Evolutionary conservation across 2,888 invertebrate species (phyloP).

Genomic region (Linhomoeus sp.): DNA sequence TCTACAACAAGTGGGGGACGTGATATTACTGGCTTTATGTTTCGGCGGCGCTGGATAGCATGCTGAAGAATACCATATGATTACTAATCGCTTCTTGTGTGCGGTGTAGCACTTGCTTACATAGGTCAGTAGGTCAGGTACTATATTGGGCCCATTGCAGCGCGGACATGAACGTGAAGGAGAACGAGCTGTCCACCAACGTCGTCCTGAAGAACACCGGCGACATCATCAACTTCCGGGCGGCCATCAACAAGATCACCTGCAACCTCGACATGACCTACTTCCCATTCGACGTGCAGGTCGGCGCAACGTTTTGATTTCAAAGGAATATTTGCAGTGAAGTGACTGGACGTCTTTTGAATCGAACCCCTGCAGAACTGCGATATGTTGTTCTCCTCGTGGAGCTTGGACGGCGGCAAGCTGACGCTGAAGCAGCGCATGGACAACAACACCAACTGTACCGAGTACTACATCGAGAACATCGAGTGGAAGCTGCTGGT

Average conservation of each 20-base stretch:
- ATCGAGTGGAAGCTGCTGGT: slow-evolving; percentile 8
- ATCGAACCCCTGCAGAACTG: slow-evolving; percentile 6
- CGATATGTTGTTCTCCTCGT: slow-evolving; percentile 7
- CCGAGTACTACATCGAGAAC: slow-evolving; percentile 7
- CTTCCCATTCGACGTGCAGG: slow-evolving; percentile 6
- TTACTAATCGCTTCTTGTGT: too few relatives aligned
- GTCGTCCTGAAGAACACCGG: slow-evolving; percentile 18
- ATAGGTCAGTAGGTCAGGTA: too few relatives aligned
- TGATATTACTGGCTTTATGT: neutral
- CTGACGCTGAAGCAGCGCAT: slow-evolving; percentile 1
- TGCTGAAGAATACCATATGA: too few relatives aligned
- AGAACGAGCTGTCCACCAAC: slow-evolving; percentile 12
- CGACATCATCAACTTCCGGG: slow-evolving; percentile 4
- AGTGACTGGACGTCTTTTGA: too few relatives aligned
- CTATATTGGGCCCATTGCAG: too few relatives aligned
- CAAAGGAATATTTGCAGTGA: too few relatives aligned
- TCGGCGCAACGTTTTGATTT: neutral
- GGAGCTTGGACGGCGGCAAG: slow-evolving; percentile 7
- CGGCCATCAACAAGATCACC: slow-evolving; percentile 6
- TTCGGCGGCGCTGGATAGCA: neutral
- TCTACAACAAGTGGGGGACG: slow-evolving; percentile 12
- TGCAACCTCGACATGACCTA: slow-evolving; percentile 8
- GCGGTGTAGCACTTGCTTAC: too few relatives aligned
- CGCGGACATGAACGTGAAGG: slow-evolving; percentile 7
- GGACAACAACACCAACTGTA: neutral